Percentiles rank a stretch among this genome's conserved stretches.
phyloP scores from a whole-genome alignment of 2,888 invertebrate species.

The Amorpha juglandis region DNA sequence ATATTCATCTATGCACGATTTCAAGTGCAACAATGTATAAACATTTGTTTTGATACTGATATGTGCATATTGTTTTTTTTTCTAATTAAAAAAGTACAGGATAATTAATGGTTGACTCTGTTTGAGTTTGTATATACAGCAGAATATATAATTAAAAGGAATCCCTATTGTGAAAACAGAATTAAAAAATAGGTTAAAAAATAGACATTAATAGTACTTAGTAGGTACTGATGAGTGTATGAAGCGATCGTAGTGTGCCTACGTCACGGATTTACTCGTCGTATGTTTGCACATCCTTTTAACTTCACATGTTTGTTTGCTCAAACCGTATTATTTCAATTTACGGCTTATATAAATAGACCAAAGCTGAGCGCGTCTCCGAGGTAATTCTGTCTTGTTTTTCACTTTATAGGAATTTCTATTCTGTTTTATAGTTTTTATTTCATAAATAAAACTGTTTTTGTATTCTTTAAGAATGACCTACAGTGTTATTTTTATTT shows the following conservation, averaged over 20 bases:
- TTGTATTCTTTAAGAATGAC: not conserved
- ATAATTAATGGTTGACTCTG: too few species aligned
- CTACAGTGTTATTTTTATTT: not conserved
- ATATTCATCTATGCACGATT: too few species aligned
- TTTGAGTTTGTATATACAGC: too few species aligned
- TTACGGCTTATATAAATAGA: conserved; percentile 9
- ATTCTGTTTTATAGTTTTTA: not conserved
- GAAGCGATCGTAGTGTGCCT: not conserved
- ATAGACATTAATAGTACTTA: too few species aligned
- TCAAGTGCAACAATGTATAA: too few species aligned
- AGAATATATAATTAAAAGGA: too few species aligned
- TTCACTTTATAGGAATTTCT: not conserved
- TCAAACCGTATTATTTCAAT: conserved; percentile 9
- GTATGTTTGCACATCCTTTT: conserved; percentile 15
- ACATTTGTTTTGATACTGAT: too few species aligned
- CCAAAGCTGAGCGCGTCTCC: not conserved
- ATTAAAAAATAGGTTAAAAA: too few species aligned
- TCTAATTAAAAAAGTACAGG: too few species aligned
- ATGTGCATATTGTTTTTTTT: too few species aligned
- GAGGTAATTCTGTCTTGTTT: not conserved
- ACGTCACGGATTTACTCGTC: not conserved
- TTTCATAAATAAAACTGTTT: not conserved
- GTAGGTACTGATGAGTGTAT: too few species aligned
- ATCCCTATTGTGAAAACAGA: too few species aligned
- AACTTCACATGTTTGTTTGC: conserved; percentile 10